These are phyloP conservation scores for Capitella teleta DNA, from an alignment of 1,140 invertebrate species.

Conservation along the genomic window DNA sequence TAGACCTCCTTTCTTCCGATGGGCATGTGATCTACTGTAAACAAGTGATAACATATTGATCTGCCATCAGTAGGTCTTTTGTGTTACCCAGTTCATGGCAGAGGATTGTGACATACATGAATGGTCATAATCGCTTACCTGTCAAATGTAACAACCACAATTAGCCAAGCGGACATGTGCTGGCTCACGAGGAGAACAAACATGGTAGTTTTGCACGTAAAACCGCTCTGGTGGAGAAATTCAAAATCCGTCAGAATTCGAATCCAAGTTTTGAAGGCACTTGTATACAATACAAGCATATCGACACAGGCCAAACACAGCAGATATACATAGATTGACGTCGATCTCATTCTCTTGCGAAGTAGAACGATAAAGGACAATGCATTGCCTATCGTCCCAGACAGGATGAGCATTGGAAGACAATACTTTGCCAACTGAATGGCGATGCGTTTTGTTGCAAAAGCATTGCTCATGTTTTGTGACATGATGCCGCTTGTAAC, in stretches of 20 bases:
- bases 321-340: conserved; percentile 33
- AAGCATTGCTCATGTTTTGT: too few relatives aligned
- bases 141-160: conserved; percentile 8
- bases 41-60: too few relatives aligned
- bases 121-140: too few relatives aligned
- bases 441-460: too few relatives aligned
- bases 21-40: too few relatives aligned
- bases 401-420: conserved; percentile 20
- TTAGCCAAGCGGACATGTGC: conserved; percentile 9
- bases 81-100: too few relatives aligned
- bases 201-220: conserved; percentile 4
- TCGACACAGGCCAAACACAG: conserved; percentile 32
- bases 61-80: too few relatives aligned
- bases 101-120: too few relatives aligned
- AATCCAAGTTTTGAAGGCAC: conserved; percentile 36
- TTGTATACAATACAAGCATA: conserved; percentile 28
- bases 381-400: conserved; percentile 30
- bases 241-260: conserved; percentile 10
- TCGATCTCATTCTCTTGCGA: conserved; percentile 23
- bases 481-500: too few relatives aligned
- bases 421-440: too few relatives aligned
- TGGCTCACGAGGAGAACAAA: conserved; percentile 2
- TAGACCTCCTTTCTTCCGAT: too few relatives aligned
- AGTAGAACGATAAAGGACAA: conserved; percentile 27
- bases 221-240: background rate